phyloP scores from a whole-genome alignment of 2,888 invertebrate species.

The Sminthurinus aureus region DNA sequence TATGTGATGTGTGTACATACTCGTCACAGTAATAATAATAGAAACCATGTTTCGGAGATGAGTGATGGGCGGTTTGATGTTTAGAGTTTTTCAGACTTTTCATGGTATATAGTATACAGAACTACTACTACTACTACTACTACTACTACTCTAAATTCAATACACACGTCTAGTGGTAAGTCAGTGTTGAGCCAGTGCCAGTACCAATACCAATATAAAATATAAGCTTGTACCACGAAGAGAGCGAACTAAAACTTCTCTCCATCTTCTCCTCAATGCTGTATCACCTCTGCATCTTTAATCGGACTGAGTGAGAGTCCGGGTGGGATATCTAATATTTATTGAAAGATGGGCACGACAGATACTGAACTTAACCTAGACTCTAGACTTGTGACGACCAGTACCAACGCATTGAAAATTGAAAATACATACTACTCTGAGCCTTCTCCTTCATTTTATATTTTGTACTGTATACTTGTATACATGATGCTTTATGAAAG shows the following conservation, averaged over 20 bases:
- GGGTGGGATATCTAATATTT: conserved; percentile 45
- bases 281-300: conserved; percentile 34
- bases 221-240: neutral
- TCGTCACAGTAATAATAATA: conserved; percentile 28
- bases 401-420: neutral
- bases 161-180: conserved; percentile 41
- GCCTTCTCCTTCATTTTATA: neutral
- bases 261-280: neutral
- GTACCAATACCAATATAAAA: conserved; percentile 3
- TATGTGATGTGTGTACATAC: conserved; percentile 3
- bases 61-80: conserved; percentile 28
- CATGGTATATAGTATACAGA: neutral
- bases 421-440: neutral
- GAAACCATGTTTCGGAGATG: conserved; percentile 8
- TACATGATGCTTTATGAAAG: neutral
- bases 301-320: conserved; percentile 39
- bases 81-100: neutral
- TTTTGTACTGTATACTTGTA: neutral
- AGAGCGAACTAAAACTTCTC: neutral
- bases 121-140: neutral
- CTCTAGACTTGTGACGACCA: conserved; percentile 15
- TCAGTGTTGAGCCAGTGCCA: conserved; percentile 9
- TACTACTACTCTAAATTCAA: conserved; percentile 48
- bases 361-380: conserved; percentile 30
- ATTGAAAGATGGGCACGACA: conserved; percentile 50